phyloP scores from a whole-genome alignment of 2,888 invertebrate genomes.

The Brachyopa scutellaris region DNA sequence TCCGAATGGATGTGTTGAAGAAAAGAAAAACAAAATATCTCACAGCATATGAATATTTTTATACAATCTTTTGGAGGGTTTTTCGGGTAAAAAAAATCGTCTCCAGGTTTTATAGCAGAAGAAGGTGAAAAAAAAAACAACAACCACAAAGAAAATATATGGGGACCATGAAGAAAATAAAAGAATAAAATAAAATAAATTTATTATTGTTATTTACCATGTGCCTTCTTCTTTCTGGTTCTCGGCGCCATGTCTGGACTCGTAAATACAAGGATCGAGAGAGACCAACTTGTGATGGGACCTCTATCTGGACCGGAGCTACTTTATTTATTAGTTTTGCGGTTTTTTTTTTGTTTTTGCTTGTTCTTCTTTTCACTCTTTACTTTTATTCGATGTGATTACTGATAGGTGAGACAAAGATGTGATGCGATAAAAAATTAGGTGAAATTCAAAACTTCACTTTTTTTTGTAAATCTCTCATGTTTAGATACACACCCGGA shows the following conservation, averaged over 20 bases:
- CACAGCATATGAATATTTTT: conserved; percentile 69
- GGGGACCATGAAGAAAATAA: conserved; percentile 35
- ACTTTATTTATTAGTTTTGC: conserved; percentile 71
- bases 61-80: conserved; percentile 23
- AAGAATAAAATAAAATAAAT: conserved; percentile 73
- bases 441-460: conserved; percentile 66
- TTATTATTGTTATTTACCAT: conserved; percentile 82
- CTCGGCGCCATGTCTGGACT: conserved; percentile 82
- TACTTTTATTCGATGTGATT: conserved; percentile 47
- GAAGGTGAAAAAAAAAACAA: conserved; percentile 61
- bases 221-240: conserved; percentile 82
- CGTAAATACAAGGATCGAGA: conserved; percentile 69
- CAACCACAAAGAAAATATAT: conserved; percentile 57
- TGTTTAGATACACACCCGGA: conserved; percentile 28
- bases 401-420: conserved; percentile 59
- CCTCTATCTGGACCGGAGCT: conserved; percentile 33
- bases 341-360: conserved; percentile 34
- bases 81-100: conserved; percentile 72
- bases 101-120: conserved; percentile 73
- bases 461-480: conserved; percentile 9
- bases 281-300: conserved; percentile 32
- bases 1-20: conserved; percentile 36
- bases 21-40: conserved; percentile 44
- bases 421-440: conserved; percentile 53
- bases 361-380: conserved; percentile 20